Evolutionary conservation across 2,113 vertebrate species (phyloP), one percentile per base, ranked within the genome.

Genomic region (Lasiurus cinereus): DNA sequence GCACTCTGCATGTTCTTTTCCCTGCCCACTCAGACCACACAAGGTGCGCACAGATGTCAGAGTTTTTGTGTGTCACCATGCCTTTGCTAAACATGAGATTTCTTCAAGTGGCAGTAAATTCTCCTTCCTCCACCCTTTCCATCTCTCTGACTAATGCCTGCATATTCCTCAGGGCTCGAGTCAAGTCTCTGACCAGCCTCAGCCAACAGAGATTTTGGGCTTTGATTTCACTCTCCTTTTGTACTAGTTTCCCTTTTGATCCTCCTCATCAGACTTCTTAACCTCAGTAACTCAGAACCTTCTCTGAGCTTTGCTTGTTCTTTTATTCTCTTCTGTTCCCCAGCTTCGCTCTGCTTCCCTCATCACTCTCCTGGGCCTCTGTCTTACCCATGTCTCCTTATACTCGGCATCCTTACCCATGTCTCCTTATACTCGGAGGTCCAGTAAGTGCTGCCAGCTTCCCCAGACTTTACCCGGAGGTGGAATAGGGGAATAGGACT

Each of bases 171-270:
- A 52, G 6, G 12, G 52, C 29, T 85, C 29, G 5, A 48, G 8
- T 86, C 59, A 31, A 56, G 52, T 78, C 56, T 88, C 70, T 36
- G 50, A 33, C 43, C 70, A 73, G 80, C 22, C 43, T 83, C 9
- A 0, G 39, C 43, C 54, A 27, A 14, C 29, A 69, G n/a, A 64
- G 33, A 14, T 39, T 33, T 29, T 3, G 3, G 33, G 8, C 87
- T 94, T 96, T 91, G 79, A 83, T 93, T 91, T 95, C 13, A 13
- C 24, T 59, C 50, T 48, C 19, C 78, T 88, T 94, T 90, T 77
- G 66, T 93, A 90, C 66, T 43, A 1, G 4, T 50, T 87, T 92
- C 62, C 79, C 54, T 89, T 96, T 64, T 80, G 70, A 94, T 93
- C 83, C 29, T 46, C 77, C 80, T 76, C 67, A n/a, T 72, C 95